Percentiles rank a stretch among this genome's conserved stretches.
These are phyloP conservation scores for Cryptotermes secundus DNA, from an alignment of 1,140 invertebrate genomes.

Conservation along the genomic window DNA sequence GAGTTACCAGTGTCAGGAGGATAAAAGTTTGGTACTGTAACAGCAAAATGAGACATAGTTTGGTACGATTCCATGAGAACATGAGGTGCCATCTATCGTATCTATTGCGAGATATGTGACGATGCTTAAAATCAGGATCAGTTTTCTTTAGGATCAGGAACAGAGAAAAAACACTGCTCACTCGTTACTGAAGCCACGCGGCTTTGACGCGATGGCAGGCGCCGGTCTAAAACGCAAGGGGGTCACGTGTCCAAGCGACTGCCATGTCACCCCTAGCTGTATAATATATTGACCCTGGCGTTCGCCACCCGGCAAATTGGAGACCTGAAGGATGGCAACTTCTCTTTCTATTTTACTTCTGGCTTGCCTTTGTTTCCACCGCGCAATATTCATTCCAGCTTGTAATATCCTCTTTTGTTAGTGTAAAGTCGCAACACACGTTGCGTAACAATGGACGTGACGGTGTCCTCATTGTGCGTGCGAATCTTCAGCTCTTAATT, in stretches of 20 bases:
- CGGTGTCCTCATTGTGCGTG: background rate
- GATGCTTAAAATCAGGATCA: background rate
- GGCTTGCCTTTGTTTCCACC: background rate
- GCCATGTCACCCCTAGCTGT: background rate
- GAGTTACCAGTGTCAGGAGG: too few species aligned
- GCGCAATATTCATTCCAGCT: slow-evolving; percentile 5
- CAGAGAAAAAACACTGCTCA: background rate
- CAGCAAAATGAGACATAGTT: too few species aligned
- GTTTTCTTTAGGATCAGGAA: background rate
- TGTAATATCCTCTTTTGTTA: background rate
- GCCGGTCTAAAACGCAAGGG: background rate
- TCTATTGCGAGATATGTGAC: background rate
- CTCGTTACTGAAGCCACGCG: slow-evolving; percentile 1
- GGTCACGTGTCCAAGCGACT: background rate
- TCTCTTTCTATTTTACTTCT: background rate
- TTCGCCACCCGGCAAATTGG: slow-evolving; percentile 6
- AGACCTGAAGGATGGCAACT: background rate
- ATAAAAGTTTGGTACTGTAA: too few species aligned
- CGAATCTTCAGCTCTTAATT: background rate
- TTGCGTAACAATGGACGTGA: background rate
- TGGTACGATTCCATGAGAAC: background rate
- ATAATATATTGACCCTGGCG: background rate
- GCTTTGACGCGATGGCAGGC: background rate
- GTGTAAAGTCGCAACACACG: background rate
- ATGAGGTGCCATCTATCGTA: background rate